Percentiles rank a stretch among this genome's conserved stretches.
phyloP scores from a whole-genome alignment of 30 jellyfish, hydroid and myxozoan genomes.

The Hydractinia echinata region DNA sequence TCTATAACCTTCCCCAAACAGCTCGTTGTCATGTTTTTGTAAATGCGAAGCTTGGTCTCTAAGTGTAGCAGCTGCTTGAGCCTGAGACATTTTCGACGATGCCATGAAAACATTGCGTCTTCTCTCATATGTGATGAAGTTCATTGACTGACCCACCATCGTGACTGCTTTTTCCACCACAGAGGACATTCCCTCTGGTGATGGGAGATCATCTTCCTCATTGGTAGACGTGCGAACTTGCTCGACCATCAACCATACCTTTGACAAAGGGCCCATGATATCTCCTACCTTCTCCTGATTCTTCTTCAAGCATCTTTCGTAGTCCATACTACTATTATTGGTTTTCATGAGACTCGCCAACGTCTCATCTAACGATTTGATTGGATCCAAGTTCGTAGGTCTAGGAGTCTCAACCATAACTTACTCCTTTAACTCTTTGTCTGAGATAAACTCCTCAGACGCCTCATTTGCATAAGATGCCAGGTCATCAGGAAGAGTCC shows the following conservation, averaged over 20 bases:
- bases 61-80: no score
- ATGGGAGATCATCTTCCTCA: constrained; percentile 7
- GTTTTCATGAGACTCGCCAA: background rate
- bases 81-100: no score
- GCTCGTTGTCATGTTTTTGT: background rate
- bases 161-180: background rate
- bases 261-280: background rate
- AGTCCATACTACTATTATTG: background rate
- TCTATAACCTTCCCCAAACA: background rate
- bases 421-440: background rate
- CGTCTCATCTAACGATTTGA: background rate
- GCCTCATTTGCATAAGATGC: constrained; percentile 1
- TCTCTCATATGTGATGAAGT: background rate
- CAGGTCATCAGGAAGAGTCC: background rate
- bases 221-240: background rate
- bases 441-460: background rate
- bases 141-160: background rate
- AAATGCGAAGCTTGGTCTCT: background rate
- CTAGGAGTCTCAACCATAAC: background rate
- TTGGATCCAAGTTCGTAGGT: background rate
- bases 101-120: background rate
- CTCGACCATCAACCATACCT: background rate
- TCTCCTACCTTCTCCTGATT: constrained; percentile 7
- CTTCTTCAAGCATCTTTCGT: background rate
- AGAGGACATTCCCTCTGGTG: background rate